Evolutionary conservation across 2,888 invertebrate species (phyloP), one percentile per base, ranked within the genome.

Genomic region (Baccha elongata): DNA sequence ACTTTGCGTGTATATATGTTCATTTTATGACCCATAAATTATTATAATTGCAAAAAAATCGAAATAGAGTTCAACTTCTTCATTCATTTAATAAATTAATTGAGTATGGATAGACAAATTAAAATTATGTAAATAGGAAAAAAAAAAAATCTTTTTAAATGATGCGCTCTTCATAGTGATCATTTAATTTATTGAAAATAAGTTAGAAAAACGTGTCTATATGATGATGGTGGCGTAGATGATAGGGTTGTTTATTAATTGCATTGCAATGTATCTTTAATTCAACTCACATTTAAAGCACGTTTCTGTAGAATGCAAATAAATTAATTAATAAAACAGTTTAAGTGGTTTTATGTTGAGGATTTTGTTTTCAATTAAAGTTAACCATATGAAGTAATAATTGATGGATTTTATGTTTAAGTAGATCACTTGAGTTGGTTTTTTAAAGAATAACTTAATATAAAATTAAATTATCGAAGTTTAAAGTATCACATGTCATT

Each of bases 171-270:
- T 53, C 50, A 37, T 48, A 23, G 21, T 67, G 32, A 46, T 69
- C 29, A 53, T 55, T 50, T 67, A 53, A 15, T 58, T 58, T 58
- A 26, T 23, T 23, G 48, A 42, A 26, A 50, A 21, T 52, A 55
- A 42, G 73, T 67, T 62, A 8, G 29, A 46, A 62, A 75, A 76
- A 69, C 75, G 69, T 76, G 75, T 37, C 23, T 26, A 3, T 5
- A 19, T n/a, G 29, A 44, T 23, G 50, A 40, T 26, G 58, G 23
- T n/a, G n/a, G n/a, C n/a, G n/a, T n/a, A n/a, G n/a, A n/a, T n/a
- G n/a, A n/a, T n/a, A n/a, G 23, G 23, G 44, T 35, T 52, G 52
- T 37, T 15, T 26, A 32, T 46, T 48, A 5, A 60, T n/a, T 44
- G 13, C 13, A 29, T 72, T 48, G 37, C 37, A 68, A 52, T 50